Evolutionary conservation across 1,140 invertebrate species (phyloP).

Genomic region (Harlomillsia oculata): DNA sequence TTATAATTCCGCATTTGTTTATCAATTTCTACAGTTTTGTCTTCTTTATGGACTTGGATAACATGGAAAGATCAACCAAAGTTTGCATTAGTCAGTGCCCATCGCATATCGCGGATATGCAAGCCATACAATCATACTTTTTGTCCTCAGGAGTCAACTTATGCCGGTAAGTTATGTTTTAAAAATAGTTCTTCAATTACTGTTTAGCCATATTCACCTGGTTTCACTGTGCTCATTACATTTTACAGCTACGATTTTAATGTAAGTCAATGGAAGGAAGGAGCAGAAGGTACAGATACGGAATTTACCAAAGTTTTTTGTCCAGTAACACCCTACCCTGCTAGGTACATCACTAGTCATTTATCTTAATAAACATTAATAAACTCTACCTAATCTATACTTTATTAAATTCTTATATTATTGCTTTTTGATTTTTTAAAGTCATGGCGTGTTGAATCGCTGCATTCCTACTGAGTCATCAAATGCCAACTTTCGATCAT

Average conservation of each 20-base stretch:
- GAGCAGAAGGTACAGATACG: neutral
- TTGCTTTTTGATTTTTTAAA: conserved; percentile 38
- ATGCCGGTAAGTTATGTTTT: conserved; percentile 45
- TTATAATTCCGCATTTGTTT: too few relatives aligned
- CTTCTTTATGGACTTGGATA: conserved; percentile 70
- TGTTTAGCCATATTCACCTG: neutral
- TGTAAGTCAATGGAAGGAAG: conserved; percentile 38
- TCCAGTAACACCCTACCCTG: conserved; percentile 53
- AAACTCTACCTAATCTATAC: too few relatives aligned
- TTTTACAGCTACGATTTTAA: conserved; percentile 55
- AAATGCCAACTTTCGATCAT: too few relatives aligned
- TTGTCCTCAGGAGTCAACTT: too few relatives aligned
- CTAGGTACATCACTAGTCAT: too few relatives aligned
- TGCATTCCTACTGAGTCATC: conserved; percentile 84
- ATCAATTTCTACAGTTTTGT: conserved; percentile 51
- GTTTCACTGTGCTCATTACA: neutral
- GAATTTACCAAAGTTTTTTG: conserved; percentile 5
- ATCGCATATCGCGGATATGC: conserved; percentile 54
- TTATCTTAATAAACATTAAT: too few relatives aligned
- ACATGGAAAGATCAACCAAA: conserved; percentile 65
- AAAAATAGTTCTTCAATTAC: neutral
- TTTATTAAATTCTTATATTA: neutral
- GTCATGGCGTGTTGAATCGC: conserved; percentile 68
- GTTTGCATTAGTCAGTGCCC: conserved; percentile 86
- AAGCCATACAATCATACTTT: conserved; percentile 57